Evolutionary conservation across 37 sponge, comb jelly and placozoan species (phyloP), one percentile per base, ranked within the genome.

Genomic region (Crambe crambe): DNA sequence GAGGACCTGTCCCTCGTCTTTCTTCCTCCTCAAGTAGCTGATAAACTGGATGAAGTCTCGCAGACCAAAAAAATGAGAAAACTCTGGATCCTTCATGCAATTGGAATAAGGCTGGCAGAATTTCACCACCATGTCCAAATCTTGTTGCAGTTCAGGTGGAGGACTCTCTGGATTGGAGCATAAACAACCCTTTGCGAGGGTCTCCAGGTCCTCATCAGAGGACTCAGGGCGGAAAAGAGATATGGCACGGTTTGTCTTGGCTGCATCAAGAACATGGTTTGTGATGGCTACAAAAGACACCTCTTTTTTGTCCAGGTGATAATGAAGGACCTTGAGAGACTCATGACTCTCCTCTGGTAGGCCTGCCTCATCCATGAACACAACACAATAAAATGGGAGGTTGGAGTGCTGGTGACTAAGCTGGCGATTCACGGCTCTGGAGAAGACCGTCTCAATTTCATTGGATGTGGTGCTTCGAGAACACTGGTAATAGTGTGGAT

Each of bases 291-390:
- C 93, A 80, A 96, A 96, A 18, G 93, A 89, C 38, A 96, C 96
- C 68, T 92, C 90, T 29, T 65, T 85, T 12, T 58, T 75, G 77
- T 96, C 96, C 35, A 96, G 75, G 82, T 76, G 83, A 72, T 96
- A 92, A 68, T 96, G 96, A 2, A 96, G 84, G 22, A 93, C 96
- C 68, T 95, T 95, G 62, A 95, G 76, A 37, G 93, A 92, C 58
- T 96, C 96, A 35, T 85, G 91, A 39, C 90, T 76, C 54, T 92
- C 96, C 56, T 92, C 85, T 25, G 96, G 96, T 3, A 96, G 83
- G 26, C 96, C 96, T 27, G 96, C 96, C 41, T 96, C 96, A 77
- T 96, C 96, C 93, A 96, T 89, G 71, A 96, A 96, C 47, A 96
- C 96, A 29, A 96, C 95, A 77, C 82, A 87, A 56, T 87, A 61